Evolutionary conservation across 1,140 invertebrate genomes (phyloP), one percentile per base, ranked within the genome.

Genomic region (Cephus cinctus): DNA sequence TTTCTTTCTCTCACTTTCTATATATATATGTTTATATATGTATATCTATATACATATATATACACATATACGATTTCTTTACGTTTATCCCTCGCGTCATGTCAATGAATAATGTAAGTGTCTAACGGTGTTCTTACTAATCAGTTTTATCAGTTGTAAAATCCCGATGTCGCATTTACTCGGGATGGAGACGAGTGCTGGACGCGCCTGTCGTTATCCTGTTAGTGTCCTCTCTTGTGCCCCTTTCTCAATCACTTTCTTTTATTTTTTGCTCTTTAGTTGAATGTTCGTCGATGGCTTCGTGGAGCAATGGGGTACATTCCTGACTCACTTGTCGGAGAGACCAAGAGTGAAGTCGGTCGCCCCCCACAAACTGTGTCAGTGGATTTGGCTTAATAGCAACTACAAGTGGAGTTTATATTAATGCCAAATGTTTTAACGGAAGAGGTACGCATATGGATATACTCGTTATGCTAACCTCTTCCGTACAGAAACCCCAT

Each of bases 321-420:
- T 65, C 46, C 59, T 68, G 61, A 71, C 55, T 39, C 54, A 66
- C 66, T 76, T 76, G 72, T 74, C 65, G 71, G 70, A 71, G 71
- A 68, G 73, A 76, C 73, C 72, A 76, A 75, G 72, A 69, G 59
- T 72, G 39, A 65, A 20, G 71, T 76, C 72, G 70, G 71, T 74
- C 74, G 63, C 69, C 71, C n/a, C 72, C 71, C 60, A 74, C 72
- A 76, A 76, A 75, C 68, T 59, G 53, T 57, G 52, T 65, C 64
- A 66, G 57, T 52, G 30, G n/a, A n/a, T n/a, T n/a, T n/a, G n/a
- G n/a, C n/a, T n/a, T n/a, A 48, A 54, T 43, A 50, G 56, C 58
- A 49, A 50, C n/a, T n/a, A n/a, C 25, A 14, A 6, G 14, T 15
- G 19, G 9, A 36, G 34, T 18, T 36, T 36, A 36, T 12, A 15